phyloP scores from a whole-genome alignment of 2,888 invertebrate species.

The Drosophila barbarae region DNA sequence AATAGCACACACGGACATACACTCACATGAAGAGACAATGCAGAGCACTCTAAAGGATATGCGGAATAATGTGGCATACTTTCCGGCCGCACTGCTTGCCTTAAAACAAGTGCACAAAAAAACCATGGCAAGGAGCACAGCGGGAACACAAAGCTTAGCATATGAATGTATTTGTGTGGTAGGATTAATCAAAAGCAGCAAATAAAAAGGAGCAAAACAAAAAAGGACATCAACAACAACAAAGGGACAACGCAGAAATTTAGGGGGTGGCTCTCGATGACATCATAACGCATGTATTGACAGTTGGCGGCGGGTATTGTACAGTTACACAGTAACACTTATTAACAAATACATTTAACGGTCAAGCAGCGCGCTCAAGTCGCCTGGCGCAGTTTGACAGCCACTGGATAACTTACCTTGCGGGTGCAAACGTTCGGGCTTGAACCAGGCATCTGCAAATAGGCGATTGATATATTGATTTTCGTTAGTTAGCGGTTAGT shows the following conservation, averaged over 20 bases:
- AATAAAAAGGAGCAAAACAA: constrained; percentile 22
- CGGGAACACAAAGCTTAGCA: constrained; percentile 45
- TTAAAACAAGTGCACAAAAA: constrained; percentile 46
- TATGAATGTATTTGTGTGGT: constrained; percentile 47
- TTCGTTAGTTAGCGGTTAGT: constrained; percentile 70
- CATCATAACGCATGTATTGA: constrained; percentile 56
- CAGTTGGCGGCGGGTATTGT: constrained; percentile 27
- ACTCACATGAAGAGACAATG: constrained; percentile 15
- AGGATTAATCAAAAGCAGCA: constrained; percentile 40
- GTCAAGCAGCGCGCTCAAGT: constrained; percentile 21
- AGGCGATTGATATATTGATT: constrained; percentile 77
- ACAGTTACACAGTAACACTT: constrained; percentile 37
- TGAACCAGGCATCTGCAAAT: constrained; percentile 95
- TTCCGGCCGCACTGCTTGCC: constrained; percentile 33
- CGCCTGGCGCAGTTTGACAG: constrained; percentile 46
- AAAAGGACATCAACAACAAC: not conserved
- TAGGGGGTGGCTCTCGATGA: constrained; percentile 44
- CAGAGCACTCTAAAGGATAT: constrained; percentile 37
- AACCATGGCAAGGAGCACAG: constrained; percentile 32
- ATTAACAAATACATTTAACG: constrained; percentile 19
- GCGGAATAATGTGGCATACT: constrained; percentile 43
- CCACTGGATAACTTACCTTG: constrained; percentile 86
- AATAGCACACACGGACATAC: not conserved
- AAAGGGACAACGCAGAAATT: constrained; percentile 15
- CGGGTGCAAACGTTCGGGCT: constrained; percentile 94